phyloP scores from a whole-genome alignment of 2,113 vertebrate genomes.

The Malurus cyaneus region DNA sequence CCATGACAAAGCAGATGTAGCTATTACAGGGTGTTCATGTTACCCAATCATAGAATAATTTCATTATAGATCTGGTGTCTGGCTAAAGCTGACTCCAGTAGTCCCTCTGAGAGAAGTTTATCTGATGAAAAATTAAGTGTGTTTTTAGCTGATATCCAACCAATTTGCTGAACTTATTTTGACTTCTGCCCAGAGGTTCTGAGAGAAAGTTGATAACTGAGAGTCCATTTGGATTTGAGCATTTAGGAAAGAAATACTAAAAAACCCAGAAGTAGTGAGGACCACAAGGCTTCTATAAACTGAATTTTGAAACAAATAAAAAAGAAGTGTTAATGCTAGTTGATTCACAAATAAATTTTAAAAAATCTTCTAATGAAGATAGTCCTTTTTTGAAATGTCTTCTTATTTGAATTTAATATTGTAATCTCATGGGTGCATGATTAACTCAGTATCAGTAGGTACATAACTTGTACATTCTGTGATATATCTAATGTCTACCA shows the following conservation, averaged over 20 bases:
- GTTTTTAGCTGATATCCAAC: background rate
- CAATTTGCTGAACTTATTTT: slow-evolving; percentile 23
- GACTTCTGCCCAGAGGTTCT: background rate
- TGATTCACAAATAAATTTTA: background rate
- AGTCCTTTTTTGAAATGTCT: slow-evolving; percentile 22
- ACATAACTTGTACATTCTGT: slow-evolving; percentile 33
- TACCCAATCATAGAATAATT: background rate
- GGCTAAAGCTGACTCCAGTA: background rate
- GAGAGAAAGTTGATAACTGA: background rate
- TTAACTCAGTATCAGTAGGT: slow-evolving; percentile 47
- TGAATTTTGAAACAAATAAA: slow-evolving; percentile 22
- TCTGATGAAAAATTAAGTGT: slow-evolving; percentile 43
- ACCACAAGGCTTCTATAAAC: background rate
- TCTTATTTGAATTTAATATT: slow-evolving; percentile 55
- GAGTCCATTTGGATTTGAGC: background rate
- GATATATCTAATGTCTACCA: slow-evolving; percentile 57
- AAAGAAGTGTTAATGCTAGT: background rate
- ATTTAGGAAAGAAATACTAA: background rate
- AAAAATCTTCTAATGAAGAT: background rate
- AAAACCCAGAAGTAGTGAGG: background rate
- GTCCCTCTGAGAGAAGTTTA: slow-evolving; percentile 19
- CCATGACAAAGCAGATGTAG: slow-evolving; percentile 18
- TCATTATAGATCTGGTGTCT: background rate
- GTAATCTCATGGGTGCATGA: slow-evolving; percentile 52
- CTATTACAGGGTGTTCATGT: slow-evolving; percentile 8